phyloP scores from a whole-genome alignment of 2,113 vertebrate genomes.

The Oncorhynchus mykiss region DNA sequence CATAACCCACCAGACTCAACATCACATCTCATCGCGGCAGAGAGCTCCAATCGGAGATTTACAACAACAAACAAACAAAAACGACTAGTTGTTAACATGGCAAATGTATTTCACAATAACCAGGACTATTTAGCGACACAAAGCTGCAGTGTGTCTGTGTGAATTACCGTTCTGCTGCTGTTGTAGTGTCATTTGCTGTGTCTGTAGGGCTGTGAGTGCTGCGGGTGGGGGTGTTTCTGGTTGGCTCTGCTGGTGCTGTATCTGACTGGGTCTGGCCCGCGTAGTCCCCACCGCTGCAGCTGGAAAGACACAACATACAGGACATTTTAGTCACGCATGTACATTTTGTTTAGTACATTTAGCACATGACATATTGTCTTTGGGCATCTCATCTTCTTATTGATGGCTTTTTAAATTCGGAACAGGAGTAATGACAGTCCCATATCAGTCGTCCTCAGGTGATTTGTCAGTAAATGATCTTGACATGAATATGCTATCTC shows the following conservation, averaged over 20 bases:
- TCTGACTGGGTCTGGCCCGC: conserved; percentile 85
- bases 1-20: no score
- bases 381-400: no score
- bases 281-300: conserved; percentile 84
- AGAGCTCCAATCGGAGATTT: neutral
- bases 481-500: no score
- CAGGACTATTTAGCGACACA: conserved; percentile 31
- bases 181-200: conserved; percentile 77
- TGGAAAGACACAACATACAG: conserved; percentile 46
- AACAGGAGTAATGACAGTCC: no score
- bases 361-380: no score
- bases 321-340: neutral
- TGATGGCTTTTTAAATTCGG: no score
- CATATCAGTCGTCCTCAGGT: no score
- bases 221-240: conserved; percentile 74
- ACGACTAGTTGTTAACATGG: neutral
- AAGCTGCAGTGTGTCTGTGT: conserved; percentile 69
- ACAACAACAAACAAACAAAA: neutral
- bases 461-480: no score
- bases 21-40: conserved; percentile 2
- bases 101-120: neutral
- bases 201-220: conserved; percentile 57
- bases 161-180: conserved; percentile 91
- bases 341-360: neutral
- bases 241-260: conserved; percentile 71